A percentile compares a stretch with the other conserved stretches of the same genome.
Conservation (phyloP, 2,888 invertebrate species). For the Metalampra italica region DNA sequence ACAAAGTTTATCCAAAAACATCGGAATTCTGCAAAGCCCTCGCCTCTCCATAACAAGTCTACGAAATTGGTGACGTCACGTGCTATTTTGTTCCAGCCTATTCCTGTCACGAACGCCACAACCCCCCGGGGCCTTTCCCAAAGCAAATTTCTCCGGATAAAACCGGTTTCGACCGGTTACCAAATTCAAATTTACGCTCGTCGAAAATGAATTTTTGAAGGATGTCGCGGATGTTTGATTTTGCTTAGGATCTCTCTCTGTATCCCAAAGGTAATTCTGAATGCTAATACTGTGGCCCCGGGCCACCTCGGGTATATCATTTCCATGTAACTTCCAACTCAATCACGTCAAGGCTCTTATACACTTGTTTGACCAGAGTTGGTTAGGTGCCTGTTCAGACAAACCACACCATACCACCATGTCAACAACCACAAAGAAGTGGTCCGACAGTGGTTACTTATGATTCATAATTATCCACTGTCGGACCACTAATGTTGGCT, state of each 20-base stretch:
- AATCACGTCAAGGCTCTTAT: too few species aligned
- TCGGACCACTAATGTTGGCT: too few species aligned
- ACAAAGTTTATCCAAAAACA: too few species aligned
- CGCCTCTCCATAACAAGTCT: not conserved
- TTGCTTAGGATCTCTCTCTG: not conserved
- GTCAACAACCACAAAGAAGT: too few species aligned
- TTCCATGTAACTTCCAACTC: too few species aligned
- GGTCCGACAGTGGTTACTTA: too few species aligned
- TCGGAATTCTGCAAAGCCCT: not conserved
- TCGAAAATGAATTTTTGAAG: conserved; percentile 19
- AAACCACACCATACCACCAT: too few species aligned
- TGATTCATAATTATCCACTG: too few species aligned
- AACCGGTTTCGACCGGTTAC: conserved; percentile 11
- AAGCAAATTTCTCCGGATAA: conserved; percentile 18
- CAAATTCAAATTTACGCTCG: conserved; percentile 18
- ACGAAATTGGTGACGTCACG: conserved; percentile 1
- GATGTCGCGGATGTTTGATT: not conserved
- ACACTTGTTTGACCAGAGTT: too few species aligned
- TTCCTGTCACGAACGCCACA: conserved; percentile 7
- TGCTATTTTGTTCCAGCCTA: not conserved
- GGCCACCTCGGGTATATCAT: too few species aligned
- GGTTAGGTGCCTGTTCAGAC: too few species aligned
- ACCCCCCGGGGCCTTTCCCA: conserved; percentile 3
- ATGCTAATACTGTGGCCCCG: not conserved
- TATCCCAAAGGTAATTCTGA: too few species aligned